These are phyloP conservation scores for Bimastos eiseni DNA, from an alignment of 2,888 invertebrate genomes.

Conservation along the genomic window DNA sequence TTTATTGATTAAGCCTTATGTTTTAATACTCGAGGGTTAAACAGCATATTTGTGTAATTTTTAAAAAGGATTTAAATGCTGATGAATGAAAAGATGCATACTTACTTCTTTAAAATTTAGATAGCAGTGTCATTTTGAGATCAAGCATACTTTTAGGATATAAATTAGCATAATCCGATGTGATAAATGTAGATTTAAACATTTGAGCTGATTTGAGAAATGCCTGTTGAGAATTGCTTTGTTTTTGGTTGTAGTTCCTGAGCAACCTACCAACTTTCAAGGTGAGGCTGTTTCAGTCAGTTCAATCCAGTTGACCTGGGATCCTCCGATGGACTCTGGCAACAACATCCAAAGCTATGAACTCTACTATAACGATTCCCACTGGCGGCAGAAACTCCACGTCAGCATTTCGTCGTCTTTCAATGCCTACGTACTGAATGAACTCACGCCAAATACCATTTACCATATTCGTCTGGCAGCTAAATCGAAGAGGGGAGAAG, in stretches of 20 bases:
- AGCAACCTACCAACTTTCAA: conserved; percentile 45
- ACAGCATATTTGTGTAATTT: neutral
- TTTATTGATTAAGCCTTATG: too few relatives aligned
- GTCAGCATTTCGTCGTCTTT: conserved; percentile 52
- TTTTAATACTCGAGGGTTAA: too few relatives aligned
- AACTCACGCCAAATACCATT: conserved; percentile 89
- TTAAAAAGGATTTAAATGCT: neutral
- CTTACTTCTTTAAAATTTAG: neutral
- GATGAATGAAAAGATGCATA: too few relatives aligned
- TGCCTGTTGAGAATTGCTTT: neutral
- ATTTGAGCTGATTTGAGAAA: too few relatives aligned
- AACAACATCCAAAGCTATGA: conserved; percentile 93
- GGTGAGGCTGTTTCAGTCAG: conserved; percentile 70
- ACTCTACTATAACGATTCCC: conserved; percentile 82
- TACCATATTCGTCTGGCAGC: conserved; percentile 97
- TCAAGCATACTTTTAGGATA: neutral
- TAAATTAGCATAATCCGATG: too few relatives aligned
- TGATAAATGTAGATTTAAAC: too few relatives aligned
- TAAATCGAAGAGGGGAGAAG: conserved; percentile 86
- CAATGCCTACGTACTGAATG: conserved; percentile 75
- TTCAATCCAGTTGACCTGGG: conserved; percentile 88
- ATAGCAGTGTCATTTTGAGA: neutral
- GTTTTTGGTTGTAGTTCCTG: conserved; percentile 41
- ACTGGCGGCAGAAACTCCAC: conserved; percentile 52
- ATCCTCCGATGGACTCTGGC: conserved; percentile 77